phyloP scores from a whole-genome alignment of 2,797 vertebrate genomes.

The Spondyliosoma cantharus region DNA sequence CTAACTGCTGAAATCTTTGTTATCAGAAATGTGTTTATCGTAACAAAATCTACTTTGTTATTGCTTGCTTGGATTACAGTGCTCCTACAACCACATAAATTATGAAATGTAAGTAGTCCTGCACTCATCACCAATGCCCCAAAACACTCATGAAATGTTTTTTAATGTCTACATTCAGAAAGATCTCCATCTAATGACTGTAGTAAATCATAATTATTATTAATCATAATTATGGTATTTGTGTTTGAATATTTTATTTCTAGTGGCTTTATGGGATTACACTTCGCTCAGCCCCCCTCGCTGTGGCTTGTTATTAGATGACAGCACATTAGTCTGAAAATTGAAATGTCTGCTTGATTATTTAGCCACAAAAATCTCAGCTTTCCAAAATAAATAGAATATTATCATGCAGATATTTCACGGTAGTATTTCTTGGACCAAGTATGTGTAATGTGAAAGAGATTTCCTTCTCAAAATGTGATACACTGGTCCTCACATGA shows the following conservation, averaged over 20 bases:
- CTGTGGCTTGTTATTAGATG: slow-evolving; percentile 70
- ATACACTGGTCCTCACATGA: slow-evolving; percentile 54
- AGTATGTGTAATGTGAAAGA: slow-evolving; percentile 63
- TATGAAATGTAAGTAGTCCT: slow-evolving; percentile 46
- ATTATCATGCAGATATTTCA: slow-evolving; percentile 73
- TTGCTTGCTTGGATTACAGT: slow-evolving; percentile 34
- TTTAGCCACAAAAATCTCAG: slow-evolving; percentile 68
- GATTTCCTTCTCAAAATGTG: slow-evolving; percentile 55
- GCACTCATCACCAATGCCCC: slow-evolving; percentile 33
- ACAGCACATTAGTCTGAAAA: slow-evolving; percentile 72
- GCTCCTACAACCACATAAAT: slow-evolving; percentile 41
- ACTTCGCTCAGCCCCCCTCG: slow-evolving; percentile 44
- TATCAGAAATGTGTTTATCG: slow-evolving; percentile 24
- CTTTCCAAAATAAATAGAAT: slow-evolving; percentile 72
- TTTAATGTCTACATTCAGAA: slow-evolving; percentile 44
- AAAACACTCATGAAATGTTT: slow-evolving; percentile 53
- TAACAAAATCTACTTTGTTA: slow-evolving; percentile 42
- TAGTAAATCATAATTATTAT: slow-evolving; percentile 67
- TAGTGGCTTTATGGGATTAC: slow-evolving; percentile 72
- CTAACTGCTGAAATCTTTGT: slow-evolving; percentile 29
- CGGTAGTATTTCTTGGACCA: slow-evolving; percentile 68
- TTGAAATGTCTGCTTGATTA: slow-evolving; percentile 75
- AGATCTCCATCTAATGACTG: slow-evolving; percentile 53
- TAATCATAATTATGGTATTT: slow-evolving; percentile 74
- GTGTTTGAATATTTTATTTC: slow-evolving; percentile 71